Conservation (phyloP, 92 coral and sea anemone genomes). For the Pocillopora grandis region DNA sequence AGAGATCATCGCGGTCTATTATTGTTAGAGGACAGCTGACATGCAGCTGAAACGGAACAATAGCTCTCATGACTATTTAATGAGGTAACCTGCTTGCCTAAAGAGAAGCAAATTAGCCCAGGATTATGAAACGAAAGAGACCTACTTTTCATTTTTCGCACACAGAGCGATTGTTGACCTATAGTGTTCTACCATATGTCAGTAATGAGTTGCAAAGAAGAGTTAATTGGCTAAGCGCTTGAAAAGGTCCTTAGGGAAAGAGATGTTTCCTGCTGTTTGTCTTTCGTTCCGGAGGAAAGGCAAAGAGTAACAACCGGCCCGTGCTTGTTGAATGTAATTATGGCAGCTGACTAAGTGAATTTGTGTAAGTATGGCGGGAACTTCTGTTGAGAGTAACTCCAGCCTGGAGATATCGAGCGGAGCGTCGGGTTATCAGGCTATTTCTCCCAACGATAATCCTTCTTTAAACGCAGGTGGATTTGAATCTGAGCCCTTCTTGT, state of each 20-base stretch:
- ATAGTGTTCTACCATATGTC: neutral
- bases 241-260: neutral
- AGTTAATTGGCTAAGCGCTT: constrained; percentile 25
- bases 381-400: constrained; percentile 31
- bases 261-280: constrained; percentile 29
- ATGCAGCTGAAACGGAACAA: constrained; percentile 27
- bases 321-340: neutral
- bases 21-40: neutral
- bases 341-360: neutral
- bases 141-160: neutral
- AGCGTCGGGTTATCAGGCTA: constrained; percentile 17
- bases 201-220: constrained; percentile 1
- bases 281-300: neutral
- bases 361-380: constrained; percentile 19
- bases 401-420: constrained; percentile 10
- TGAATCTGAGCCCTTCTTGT: constrained; percentile 19
- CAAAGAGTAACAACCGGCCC: neutral
- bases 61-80: constrained; percentile 37
- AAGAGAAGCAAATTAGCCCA: constrained; percentile 12
- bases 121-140: neutral
- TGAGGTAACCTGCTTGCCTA: constrained; percentile 21
- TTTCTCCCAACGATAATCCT: constrained; percentile 23
- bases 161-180: neutral
- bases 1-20: neutral
- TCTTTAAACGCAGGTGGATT: constrained; percentile 34